These are phyloP conservation scores for Pangasianodon hypophthalmus DNA, from an alignment of 2,113 vertebrate species.

Conservation along the genomic window DNA sequence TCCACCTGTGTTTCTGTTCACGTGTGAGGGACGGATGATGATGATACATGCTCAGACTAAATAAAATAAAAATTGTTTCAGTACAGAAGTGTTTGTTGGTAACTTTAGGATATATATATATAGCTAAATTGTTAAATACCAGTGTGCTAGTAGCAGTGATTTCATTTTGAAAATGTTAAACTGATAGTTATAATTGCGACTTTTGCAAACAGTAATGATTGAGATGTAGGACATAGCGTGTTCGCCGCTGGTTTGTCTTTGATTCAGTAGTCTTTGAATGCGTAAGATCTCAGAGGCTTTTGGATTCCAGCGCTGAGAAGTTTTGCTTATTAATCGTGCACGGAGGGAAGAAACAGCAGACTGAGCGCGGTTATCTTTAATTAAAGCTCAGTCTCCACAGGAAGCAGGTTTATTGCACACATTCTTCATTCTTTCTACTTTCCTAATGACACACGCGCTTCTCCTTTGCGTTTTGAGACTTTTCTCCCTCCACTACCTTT, in stretches of 20 bases:
- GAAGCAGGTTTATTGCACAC: slow-evolving; percentile 24
- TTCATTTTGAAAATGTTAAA: background rate
- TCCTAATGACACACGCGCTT: slow-evolving; percentile 6
- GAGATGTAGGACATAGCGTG: background rate
- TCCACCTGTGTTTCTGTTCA: background rate
- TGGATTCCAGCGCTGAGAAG: background rate
- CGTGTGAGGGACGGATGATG: background rate
- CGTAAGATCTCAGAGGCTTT: background rate
- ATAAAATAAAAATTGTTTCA: background rate
- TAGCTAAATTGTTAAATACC: background rate
- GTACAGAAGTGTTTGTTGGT: too few relatives aligned
- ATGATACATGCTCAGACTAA: background rate
- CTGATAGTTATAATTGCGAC: background rate
- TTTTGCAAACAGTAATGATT: background rate
- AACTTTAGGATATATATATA: too few relatives aligned
- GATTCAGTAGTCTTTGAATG: background rate
- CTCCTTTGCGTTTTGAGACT: slow-evolving; percentile 21
- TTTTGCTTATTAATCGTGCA: slow-evolving; percentile 40
- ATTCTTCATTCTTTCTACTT: background rate
- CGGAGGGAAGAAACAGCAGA: background rate
- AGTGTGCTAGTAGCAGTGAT: background rate
- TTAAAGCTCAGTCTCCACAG: slow-evolving; percentile 46
- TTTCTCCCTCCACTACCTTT: background rate
- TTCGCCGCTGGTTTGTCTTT: background rate
- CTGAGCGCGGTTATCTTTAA: slow-evolving; percentile 41